A percentile compares a stretch with the other conserved stretches of the same genome.
Conservation (phyloP, 35 echinoderm and acorn worm species). For the Strongylocentrotus purpuratus region DNA sequence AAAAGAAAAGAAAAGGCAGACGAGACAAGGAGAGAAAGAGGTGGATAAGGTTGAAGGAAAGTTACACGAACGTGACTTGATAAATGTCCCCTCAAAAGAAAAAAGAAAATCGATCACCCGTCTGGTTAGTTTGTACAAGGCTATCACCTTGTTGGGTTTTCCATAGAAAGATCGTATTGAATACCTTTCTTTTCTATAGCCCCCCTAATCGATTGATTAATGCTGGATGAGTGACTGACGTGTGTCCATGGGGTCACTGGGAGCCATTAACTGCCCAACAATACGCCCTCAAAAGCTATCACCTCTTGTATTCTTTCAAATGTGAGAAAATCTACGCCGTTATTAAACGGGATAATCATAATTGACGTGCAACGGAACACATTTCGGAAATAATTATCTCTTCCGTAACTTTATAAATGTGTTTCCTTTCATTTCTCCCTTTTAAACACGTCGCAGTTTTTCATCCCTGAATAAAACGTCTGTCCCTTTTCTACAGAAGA, state of each 20-base stretch:
- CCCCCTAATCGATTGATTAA: slow-evolving; percentile 4
- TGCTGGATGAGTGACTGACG: not conserved
- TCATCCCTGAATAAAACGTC: not conserved
- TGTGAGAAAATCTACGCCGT: not conserved
- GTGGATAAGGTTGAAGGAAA: not conserved
- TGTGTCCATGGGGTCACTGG: not conserved
- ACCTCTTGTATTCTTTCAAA: not conserved
- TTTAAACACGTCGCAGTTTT: not conserved
- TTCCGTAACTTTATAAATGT: slow-evolving; percentile 12
- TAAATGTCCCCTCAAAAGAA: not conserved
- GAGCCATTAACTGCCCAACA: not conserved
- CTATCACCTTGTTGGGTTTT: not conserved
- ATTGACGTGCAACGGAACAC: not conserved
- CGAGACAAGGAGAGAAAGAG: not conserved
- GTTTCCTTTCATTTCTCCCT: not conserved
- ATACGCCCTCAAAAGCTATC: not conserved
- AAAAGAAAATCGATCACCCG: not conserved
- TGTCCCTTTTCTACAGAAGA: not conserved
- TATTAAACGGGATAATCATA: not conserved
- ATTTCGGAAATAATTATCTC: slow-evolving; percentile 4
- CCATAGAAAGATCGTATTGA: not conserved
- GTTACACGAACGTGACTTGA: not conserved
- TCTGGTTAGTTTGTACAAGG: not conserved
- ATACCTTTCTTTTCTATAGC: not conserved
- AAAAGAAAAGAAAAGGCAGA: not conserved